phyloP scores from a whole-genome alignment of 2,888 invertebrate genomes.

The Caenorhabditis becei region DNA sequence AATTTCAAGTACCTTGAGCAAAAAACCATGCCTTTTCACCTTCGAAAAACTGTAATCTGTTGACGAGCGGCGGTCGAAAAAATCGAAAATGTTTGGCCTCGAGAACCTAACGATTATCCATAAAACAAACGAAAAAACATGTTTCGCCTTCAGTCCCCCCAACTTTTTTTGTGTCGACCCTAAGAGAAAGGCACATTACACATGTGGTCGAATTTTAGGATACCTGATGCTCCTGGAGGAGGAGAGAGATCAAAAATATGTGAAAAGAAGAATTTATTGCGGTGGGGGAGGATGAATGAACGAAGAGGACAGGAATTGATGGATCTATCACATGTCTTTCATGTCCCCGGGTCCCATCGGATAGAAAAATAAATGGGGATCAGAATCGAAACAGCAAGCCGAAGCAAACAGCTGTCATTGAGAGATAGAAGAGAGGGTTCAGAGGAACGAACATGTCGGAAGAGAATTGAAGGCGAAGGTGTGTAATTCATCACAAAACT shows the following conservation, averaged over 20 bases:
- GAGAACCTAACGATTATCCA: slow-evolving; percentile 47
- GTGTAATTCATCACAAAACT: neutral
- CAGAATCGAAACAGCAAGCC: neutral
- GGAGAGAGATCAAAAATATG: no score
- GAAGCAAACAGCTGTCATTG: slow-evolving; percentile 39
- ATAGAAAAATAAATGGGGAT: neutral
- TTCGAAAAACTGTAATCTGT: slow-evolving; percentile 20
- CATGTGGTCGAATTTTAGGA: no score
- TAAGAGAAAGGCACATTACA: neutral
- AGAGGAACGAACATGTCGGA: slow-evolving; percentile 39
- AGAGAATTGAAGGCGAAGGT: slow-evolving; percentile 10
- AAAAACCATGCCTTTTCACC: slow-evolving; percentile 20
- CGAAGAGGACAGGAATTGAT: slow-evolving; percentile 12
- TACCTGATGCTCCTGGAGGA: no score
- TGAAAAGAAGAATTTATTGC: slow-evolving; percentile 33
- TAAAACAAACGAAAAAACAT: slow-evolving; percentile 58
- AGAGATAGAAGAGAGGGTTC: slow-evolving; percentile 1
- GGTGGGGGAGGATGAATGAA: slow-evolving; percentile 36
- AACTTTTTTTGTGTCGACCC: neutral
- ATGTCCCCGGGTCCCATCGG: neutral
- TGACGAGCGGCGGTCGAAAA: slow-evolving; percentile 1
- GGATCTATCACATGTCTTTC: slow-evolving; percentile 39
- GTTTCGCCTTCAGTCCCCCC: slow-evolving; percentile 7
- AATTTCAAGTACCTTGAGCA: neutral
- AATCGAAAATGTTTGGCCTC: slow-evolving; percentile 22